Base-by-base conservation (phyloP, 1,140 invertebrate species). In the Drosophila quadrilineata region DNA sequence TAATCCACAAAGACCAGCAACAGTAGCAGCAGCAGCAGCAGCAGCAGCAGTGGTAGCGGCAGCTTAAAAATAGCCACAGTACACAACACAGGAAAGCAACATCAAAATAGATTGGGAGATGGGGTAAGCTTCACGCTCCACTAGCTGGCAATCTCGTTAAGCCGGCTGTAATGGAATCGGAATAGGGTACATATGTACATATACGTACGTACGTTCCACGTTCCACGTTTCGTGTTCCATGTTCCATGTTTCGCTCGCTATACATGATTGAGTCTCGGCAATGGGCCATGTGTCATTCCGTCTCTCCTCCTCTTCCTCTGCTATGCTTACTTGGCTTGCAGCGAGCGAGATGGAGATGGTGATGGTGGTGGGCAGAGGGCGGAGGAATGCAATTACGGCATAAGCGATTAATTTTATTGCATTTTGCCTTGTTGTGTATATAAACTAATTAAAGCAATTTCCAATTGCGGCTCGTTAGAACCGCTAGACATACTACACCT, bases 401-500 rank as follows among this genome's bases (percentile, higher is more conserved):
- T 82, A 84, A 84, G 59, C 70, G 79, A 85, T 84, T 85, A 74
- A 74, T 66, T 84, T 77, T 74, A 85, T 74, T 74, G 65, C 69
- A 77, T 69, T 69, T 65, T 49, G 40, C 48, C n/a, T 60, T 69
- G 63, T 65, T 75, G 40, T 62, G n/a, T 64, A 24, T 29, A 46
- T 77, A 77, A 85, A 77, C 79, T 73, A 85, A 84, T 74, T 85
- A 77, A 84, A 85, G 77, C 64, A 33, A 60, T 56, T 66, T 68
- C 29, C 69, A 41, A 53, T 53, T 67, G 64, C 40, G 21, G 12
- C 40, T 31, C 19, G 38, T 31, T 50, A 35, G 24, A 50, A 31
- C 29, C 21, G 21, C 10, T 3, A 10, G 33, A 16, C 36, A 21
- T 10, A 10, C 17, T 10, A 53, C 57, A 62, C 49, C 49, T 54